These are phyloP conservation scores for Aythya fuligula DNA, from an alignment of 2,797 vertebrate species.

Conservation along the genomic window DNA sequence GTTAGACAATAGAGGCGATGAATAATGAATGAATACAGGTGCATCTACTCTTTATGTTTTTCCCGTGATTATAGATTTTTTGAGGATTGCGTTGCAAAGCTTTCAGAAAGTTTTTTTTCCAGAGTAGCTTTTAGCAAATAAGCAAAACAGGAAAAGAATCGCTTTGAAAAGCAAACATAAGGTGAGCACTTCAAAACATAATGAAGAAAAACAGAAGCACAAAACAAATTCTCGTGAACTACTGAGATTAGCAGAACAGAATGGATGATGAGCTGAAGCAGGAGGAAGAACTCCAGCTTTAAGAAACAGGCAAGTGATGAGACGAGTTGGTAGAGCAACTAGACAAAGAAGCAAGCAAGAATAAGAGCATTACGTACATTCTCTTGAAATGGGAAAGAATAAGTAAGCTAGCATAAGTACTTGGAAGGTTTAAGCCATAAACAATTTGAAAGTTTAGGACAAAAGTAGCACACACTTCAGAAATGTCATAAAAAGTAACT, in stretches of 20 bases:
- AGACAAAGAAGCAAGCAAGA: not conserved
- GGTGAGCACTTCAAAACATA: not conserved
- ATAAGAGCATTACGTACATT: not conserved
- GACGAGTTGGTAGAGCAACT: not conserved
- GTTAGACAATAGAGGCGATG: not conserved
- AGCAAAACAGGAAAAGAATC: not conserved
- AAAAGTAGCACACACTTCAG: not conserved
- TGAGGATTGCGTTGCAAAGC: not conserved
- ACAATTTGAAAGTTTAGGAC: not conserved
- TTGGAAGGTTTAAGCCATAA: not conserved
- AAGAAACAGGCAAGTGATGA: not conserved
- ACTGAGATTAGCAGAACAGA: not conserved
- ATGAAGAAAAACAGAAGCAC: not conserved
- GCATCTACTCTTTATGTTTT: not conserved
- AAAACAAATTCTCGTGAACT: not conserved
- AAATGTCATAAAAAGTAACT: not conserved
- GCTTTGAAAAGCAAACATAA: not conserved
- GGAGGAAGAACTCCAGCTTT: not conserved
- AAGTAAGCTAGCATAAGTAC: not conserved
- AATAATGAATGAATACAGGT: not conserved
- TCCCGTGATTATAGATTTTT: not conserved
- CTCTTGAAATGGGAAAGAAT: not conserved
- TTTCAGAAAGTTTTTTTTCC: not conserved
- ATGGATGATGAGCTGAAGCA: not conserved
- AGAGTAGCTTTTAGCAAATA: not conserved